Conservation (phyloP, 2,113 vertebrate genomes). For the Malurus alboscapulatus region DNA sequence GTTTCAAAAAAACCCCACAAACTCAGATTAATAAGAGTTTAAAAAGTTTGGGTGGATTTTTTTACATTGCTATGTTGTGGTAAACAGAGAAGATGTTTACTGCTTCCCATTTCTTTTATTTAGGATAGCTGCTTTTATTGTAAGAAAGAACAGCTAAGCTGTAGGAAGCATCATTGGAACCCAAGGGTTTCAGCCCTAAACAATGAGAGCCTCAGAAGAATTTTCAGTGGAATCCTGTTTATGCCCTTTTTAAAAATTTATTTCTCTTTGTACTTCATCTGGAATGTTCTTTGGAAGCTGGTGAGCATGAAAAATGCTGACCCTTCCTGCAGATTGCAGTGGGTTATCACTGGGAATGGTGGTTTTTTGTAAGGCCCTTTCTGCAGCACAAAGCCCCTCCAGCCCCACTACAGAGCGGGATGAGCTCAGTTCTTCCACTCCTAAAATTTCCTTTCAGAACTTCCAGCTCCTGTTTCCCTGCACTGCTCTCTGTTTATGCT, state of each 20-base stretch:
- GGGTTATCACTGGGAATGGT: background rate
- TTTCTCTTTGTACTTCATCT: background rate
- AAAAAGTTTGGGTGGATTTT: background rate
- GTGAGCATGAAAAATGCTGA: background rate
- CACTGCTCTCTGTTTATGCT: background rate
- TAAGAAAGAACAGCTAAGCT: background rate
- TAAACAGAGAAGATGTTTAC: background rate
- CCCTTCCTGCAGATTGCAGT: background rate
- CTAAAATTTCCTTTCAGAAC: background rate
- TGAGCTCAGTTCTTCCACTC: slow-evolving; percentile 35
- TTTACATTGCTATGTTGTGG: background rate
- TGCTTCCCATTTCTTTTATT: background rate
- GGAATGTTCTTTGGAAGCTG: slow-evolving; percentile 1
- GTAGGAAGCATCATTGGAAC: background rate
- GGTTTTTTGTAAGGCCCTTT: background rate
- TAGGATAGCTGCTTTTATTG: background rate
- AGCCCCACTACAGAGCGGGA: background rate
- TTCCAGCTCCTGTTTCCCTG: slow-evolving; percentile 15
- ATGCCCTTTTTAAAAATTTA: background rate
- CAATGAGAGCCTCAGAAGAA: background rate
- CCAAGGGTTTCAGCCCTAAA: background rate
- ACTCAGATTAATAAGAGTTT: background rate
- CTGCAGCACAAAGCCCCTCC: background rate
- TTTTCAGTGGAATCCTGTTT: slow-evolving; percentile 31
- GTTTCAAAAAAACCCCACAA: background rate